Evolutionary conservation across 2,888 invertebrate genomes (phyloP), one percentile per base, ranked within the genome.

Genomic region (Metellina segmentata): DNA sequence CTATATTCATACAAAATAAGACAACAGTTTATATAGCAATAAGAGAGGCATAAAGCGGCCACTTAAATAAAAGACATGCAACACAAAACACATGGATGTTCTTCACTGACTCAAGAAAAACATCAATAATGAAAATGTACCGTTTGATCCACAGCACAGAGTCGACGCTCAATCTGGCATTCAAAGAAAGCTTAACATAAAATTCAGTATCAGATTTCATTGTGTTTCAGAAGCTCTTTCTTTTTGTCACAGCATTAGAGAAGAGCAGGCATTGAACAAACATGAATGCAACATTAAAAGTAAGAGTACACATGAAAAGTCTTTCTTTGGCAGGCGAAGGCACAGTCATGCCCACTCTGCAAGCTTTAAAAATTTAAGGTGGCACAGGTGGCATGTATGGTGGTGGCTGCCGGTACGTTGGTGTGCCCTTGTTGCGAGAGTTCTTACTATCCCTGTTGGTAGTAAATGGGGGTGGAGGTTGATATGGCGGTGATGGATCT

Each of bases 361-460:
- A 70, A 79, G 70, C 81, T 78, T 69, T 75, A n/a, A 77, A 19
- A 72, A 69, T 61, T 86, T 92, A 92, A 86, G 92, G 92, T 85
- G 92, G 93, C 89, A 93, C 92, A 95, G 99, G 99, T 94, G 99
- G 98, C 94, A 99, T 98, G 95, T 99, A 99, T 71, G 99, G 99
- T 93, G 99, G 98, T 82, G 99, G 99, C 95, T 98, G 98, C 94
- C 98, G 97, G 96, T 98, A 98, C 94, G 98, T 97, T 93, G 98
- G 98, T 83, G 97, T 97, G 93, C 98, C 97, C 94, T 97, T 98
- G 88, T 97, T 97, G 94, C 97, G 96, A 94, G 97, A 97, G 91
- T 94, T 94, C 81, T 94, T 96, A 93, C 96, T 97, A 92, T 97
- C 97, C 94, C 97, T 97, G 92, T 96, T 96, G 90, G 97, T 96